phyloP scores from a whole-genome alignment of 2,113 vertebrate genomes.

The Alethe castanea region DNA sequence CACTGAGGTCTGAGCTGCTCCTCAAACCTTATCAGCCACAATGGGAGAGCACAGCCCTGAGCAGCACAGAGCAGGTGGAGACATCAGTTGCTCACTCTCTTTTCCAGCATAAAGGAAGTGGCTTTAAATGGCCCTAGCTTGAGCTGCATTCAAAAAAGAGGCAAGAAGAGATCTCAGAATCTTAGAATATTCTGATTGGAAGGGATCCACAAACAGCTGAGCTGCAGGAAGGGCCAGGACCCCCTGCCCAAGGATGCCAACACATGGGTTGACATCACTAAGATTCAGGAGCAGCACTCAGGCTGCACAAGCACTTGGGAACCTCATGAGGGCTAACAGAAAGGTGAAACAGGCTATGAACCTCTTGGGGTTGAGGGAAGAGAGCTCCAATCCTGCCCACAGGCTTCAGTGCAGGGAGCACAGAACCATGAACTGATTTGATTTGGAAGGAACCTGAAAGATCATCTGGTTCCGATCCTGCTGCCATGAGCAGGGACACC shows the following conservation, averaged over 20 bases:
- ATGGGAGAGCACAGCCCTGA: background rate
- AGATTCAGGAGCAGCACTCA: background rate
- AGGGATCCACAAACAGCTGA: background rate
- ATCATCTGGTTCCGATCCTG: background rate
- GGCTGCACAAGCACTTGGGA: background rate
- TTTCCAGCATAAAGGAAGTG: background rate
- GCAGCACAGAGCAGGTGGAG: background rate
- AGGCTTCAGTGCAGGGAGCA: background rate
- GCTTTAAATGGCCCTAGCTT: background rate
- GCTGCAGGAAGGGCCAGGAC: background rate
- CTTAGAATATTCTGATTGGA: background rate
- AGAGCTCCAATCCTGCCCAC: background rate
- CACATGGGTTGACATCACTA: fast-evolving
- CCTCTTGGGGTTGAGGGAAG: fast-evolving
- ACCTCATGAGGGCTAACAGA: background rate
- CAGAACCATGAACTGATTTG: background rate
- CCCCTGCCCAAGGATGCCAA: background rate
- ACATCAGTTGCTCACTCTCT: background rate
- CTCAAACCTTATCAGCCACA: background rate
- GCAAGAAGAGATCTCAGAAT: background rate
- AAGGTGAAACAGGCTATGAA: background rate
- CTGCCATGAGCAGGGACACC: background rate
- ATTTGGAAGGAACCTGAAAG: background rate
- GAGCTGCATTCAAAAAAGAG: background rate
- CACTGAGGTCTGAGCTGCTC: background rate